Conservation (phyloP, 23 tunicate genomes). For the Trididemnum miniatum region DNA sequence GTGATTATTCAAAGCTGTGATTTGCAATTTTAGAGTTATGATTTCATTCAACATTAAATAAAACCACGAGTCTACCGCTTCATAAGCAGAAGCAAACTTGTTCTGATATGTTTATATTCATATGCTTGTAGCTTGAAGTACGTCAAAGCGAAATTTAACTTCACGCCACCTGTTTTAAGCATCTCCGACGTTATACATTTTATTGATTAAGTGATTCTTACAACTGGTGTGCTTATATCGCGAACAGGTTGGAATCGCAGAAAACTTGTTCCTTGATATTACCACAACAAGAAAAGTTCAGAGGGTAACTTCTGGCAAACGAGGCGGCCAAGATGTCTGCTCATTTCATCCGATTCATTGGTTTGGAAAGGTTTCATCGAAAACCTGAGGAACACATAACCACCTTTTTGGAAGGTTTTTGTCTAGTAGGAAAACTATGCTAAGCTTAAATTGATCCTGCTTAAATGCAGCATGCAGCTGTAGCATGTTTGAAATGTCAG, state of each 20-base stretch:
- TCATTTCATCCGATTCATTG: background rate
- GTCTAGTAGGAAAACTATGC: conserved; percentile 3
- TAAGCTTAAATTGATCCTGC: background rate
- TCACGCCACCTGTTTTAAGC: conserved; percentile 1
- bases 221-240: background rate
- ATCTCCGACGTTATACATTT: background rate
- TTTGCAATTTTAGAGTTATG: too few relatives aligned
- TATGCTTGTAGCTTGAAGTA: background rate
- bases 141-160: background rate
- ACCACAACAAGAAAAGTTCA: background rate
- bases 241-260: background rate
- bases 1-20: too few relatives aligned
- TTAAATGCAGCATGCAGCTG: background rate
- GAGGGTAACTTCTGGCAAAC: background rate
- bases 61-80: too few relatives aligned
- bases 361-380: background rate
- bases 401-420: background rate
- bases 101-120: too few relatives aligned
- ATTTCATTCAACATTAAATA: too few relatives aligned
- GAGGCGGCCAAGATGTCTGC: conserved; percentile 4
- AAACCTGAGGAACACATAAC: conserved; percentile 7
- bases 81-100: too few relatives aligned
- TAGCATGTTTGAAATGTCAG: background rate
- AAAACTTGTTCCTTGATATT: background rate
- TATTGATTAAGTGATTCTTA: background rate